Percentiles rank a stretch among this genome's conserved stretches.
phyloP scores from a whole-genome alignment of 2,888 invertebrate genomes.

The Drosophila tanythrix region DNA sequence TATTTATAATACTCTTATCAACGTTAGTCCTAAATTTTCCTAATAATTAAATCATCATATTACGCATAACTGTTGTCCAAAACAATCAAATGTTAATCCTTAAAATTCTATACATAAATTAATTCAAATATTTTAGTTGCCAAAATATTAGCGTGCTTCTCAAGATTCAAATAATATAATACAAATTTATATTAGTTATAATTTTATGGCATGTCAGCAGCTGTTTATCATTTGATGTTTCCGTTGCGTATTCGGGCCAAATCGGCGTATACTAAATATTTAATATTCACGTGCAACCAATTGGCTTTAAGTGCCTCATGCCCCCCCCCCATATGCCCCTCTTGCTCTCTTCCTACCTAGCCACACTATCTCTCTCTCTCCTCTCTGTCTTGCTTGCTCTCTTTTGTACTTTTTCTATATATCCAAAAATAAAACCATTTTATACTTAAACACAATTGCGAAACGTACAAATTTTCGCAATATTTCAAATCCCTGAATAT shows the following conservation, averaged over 20 bases:
- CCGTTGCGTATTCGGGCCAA: constrained; percentile 41
- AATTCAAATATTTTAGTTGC: constrained; percentile 1
- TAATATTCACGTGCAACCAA: constrained; percentile 53
- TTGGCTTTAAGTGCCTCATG: constrained; percentile 15
- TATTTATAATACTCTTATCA: background rate
- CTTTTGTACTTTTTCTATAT: constrained; percentile 9
- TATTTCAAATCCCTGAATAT: constrained; percentile 33
- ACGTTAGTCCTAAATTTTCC: background rate
- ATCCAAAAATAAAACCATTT: constrained; percentile 48
- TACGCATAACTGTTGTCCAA: background rate
- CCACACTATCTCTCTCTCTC: background rate
- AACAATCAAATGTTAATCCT: background rate
- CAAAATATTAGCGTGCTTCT: constrained; percentile 19
- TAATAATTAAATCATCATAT: background rate
- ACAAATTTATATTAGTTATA: constrained; percentile 44
- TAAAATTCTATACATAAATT: background rate
- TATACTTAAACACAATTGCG: constrained; percentile 32
- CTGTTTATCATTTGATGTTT: constrained; percentile 56
- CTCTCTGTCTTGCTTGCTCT: background rate
- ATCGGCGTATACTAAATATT: background rate
- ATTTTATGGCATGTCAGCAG: constrained; percentile 55
- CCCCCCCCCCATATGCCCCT: background rate
- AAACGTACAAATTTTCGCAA: constrained; percentile 48
- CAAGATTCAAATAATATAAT: constrained; percentile 2
- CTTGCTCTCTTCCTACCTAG: background rate